Base-by-base conservation (phyloP, 2,888 invertebrate genomes). In the Agrenia bidenticulata region DNA sequence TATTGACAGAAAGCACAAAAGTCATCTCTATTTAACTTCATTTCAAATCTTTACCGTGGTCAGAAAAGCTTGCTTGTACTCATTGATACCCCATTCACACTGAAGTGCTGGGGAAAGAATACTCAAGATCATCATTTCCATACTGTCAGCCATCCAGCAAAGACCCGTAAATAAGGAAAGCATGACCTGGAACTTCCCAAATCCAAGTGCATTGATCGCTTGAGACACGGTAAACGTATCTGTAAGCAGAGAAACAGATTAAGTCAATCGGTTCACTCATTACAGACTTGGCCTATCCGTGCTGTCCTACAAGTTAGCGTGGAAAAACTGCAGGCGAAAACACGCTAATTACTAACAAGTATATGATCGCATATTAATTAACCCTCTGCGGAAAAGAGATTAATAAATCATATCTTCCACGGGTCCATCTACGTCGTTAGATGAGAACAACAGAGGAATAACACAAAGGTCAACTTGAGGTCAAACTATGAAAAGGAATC, bases 41-140 rank as follows among this genome's bases (percentile, higher is more conserved):
- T 49, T 9, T 17, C 7, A 11, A 9, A 49, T 67, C 71, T 73
- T 72, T 78, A 94, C 88, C 66, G 94, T 95, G 57, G 96, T 96
- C 13, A 94, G 90, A 32, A 94, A 81, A 21, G 95, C 96, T 83
- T 95, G 93, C 78, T 94, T 90, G 80, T 92, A 92, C 79, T 90
- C 65, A 77, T 88, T 86, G 71, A 97, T 90, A 78, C 89, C 89
- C 96, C 96, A 96, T 80, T 92, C 91, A 80, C 96, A 97, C 78
- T 94, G 94, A 60, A 97, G 82, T 0, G 95, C 93, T 13, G 96
- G 95, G 17, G 94, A 92, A 42, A 97, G 82, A 70, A 97, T 94
- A 76, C 94, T 93, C 41, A 96, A 82, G 77, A 97, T 94, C 78
- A 95, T 96, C 92, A 96, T 96, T 82, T 96, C 96, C 95, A 96